Evolutionary conservation across 2,797 vertebrate species (phyloP), one percentile per base, ranked within the genome.

Genomic region (Pseudochirops cupreus): DNA sequence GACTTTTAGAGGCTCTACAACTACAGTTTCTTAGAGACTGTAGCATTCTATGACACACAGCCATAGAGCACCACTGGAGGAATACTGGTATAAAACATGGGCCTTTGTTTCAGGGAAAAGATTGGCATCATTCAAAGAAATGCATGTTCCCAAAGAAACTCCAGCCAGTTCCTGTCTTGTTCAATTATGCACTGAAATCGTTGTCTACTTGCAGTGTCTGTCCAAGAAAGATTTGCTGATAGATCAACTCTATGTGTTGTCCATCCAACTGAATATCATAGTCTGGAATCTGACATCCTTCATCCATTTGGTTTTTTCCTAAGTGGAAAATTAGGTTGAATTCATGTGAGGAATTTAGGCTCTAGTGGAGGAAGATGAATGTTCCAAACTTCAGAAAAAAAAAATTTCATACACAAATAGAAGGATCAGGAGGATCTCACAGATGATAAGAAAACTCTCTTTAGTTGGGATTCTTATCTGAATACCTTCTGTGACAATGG

Each of bases 211-310:
- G 67, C 18, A 82, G 18, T 46, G n/a, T 46, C 67, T 82, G 18
- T 82, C n/a, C 67, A 82, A 82, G 67, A 82, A 82, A 46, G n/a
- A 82, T 82, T 82, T 82, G n/a, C n/a, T 82, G n/a, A 82, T 82
- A 82, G n/a, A 21, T 9, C 33, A 24, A n/a, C n/a, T 39, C 21
- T 82, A 67, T 82, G n/a, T 39, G 67, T 82, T 46, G 16, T 39
- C 67, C 46, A 21, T 82, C n/a, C n/a, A 82, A 39, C 2, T 46
- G n/a, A 82, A 46, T 21, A 24, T 82, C n/a, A 46, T 82, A 46
- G n/a, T 67, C 33, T n/a, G 33, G 31, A 67, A 67, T n/a, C 33
- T n/a, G 33, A n/a, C 67, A 82, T 39, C 67, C 67, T 82, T 82
- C 18, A 10, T 46, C n/a, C 67, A 39, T 82, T 46, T 82, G 67